A percentile compares a stretch with the other conserved stretches of the same genome.
phyloP scores from a whole-genome alignment of 2,113 vertebrate genomes.

The Emydocephalus ijimae region DNA sequence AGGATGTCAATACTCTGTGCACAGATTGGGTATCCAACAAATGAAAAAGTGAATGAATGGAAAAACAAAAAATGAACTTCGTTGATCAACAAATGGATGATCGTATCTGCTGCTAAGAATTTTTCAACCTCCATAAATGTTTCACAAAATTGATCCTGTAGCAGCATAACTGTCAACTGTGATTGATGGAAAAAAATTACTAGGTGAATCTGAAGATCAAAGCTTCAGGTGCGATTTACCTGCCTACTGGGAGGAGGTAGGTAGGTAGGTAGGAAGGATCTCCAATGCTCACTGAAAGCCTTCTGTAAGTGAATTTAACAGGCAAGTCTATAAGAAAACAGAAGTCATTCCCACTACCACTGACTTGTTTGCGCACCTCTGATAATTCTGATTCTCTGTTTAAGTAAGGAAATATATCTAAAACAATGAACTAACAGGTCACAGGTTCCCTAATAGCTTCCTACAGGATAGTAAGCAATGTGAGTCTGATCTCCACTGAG shows the following conservation, averaged over 20 bases:
- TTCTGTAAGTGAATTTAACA: neutral
- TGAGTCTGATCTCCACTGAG: neutral
- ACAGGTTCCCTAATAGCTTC: neutral
- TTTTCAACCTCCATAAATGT: no score
- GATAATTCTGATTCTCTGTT: neutral
- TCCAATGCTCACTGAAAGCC: neutral
- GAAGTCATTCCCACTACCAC: neutral
- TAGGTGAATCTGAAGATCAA: neutral
- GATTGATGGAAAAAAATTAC: neutral
- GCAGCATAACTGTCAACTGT: neutral
- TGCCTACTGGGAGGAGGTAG: neutral
- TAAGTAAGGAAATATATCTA: neutral
- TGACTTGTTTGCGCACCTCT: neutral
- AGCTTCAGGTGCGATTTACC: neutral
- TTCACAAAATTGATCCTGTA: no score
- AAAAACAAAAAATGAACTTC: no score
- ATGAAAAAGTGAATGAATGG: no score
- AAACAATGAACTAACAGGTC: neutral
- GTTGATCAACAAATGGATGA: no score
- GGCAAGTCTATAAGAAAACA: neutral
- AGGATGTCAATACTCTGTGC: no score
- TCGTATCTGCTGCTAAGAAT: no score
- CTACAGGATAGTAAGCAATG: neutral
- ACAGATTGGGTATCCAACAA: no score
- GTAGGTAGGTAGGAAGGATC: neutral